phyloP scores from a whole-genome alignment of 2,888 invertebrate species.

The Leptarthrus brevirostris region DNA sequence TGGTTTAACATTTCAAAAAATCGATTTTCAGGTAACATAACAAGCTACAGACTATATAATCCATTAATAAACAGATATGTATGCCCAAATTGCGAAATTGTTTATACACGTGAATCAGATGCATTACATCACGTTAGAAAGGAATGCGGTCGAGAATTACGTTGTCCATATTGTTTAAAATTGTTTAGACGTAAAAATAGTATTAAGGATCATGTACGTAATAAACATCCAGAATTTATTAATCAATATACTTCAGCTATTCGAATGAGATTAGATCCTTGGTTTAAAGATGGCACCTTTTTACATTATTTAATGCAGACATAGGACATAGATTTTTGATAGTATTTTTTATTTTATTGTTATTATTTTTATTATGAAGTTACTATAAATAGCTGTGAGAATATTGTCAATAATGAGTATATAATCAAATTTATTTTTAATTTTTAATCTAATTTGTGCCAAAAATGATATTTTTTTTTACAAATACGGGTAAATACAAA shows the following conservation, averaged over 20 bases:
- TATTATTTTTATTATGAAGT: too few species aligned
- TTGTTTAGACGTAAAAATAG: conserved; percentile 53
- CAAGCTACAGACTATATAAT: conserved; percentile 40
- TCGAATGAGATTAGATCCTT: conserved; percentile 48
- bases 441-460: conserved; percentile 30
- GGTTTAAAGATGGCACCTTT: conserved; percentile 46
- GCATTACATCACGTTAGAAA: conserved; percentile 48
- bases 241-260: conserved; percentile 49
- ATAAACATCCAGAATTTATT: conserved; percentile 47
- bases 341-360: neutral
- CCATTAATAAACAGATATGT: conserved; percentile 45
- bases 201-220: conserved; percentile 54
- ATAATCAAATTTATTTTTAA: conserved; percentile 15
- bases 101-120: conserved; percentile 51
- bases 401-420: neutral
- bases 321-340: neutral
- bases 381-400: conserved; percentile 10
- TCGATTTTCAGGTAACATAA: conserved; percentile 35
- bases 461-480: neutral
- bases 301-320: conserved; percentile 39
- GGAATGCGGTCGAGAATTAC: conserved; percentile 53
- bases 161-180: conserved; percentile 57
- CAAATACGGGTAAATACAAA: neutral
- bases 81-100: conserved; percentile 51
- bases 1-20: conserved; percentile 37